Base-by-base conservation (phyloP, 2,888 invertebrate species). In the Candidula unifasciata region DNA sequence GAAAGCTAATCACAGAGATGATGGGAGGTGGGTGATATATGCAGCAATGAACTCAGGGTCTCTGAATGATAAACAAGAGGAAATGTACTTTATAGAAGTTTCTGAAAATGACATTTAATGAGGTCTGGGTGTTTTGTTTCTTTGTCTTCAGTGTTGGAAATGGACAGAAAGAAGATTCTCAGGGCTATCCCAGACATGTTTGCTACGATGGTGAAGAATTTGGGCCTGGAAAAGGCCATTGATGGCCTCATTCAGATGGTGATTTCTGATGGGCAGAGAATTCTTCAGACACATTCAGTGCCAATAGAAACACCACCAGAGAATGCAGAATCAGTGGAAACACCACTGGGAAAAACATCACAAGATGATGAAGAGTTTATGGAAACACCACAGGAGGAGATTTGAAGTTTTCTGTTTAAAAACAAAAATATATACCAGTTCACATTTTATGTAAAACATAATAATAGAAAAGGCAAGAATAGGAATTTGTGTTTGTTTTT, bases 241-340 rank as follows among this genome's bases (percentile, higher is more conserved):
- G 81, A 81, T n/a, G 21, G n/a, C 16, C 81, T 81, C n/a, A 73
- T 81, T 24, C 52, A 73, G 73, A 24, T 81, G 8, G 73, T 81
- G 35, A 35, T 60, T 73, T 35, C 83, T 27, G 77, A 68, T 77
- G 76, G 77, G 44, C 60, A 74, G 44, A 24, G 27, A 57, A 6
- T 71, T 16, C 54, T 13, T 35, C 79, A 21, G 6, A 27, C n/a
- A 66, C 66, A 66, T 18, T 2, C 66, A 66, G 2, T 10, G 13
- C 66, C n/a, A 66, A 27, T 27, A 27, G 66, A 24, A 66, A 27
- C 8, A 35, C 18, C 35, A 69, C 24, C 1, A n/a, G 60, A n/a
- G 18, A 21, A n/a, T 21, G 60, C 1, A 0, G n/a, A 18, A 5
- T 60, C 5, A 60, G 18, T n/a, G n/a, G n/a, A n/a, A 60, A 60